Evolutionary conservation across 2,113 vertebrate species (phyloP).

Genomic region (Charadrius vociferus): DNA sequence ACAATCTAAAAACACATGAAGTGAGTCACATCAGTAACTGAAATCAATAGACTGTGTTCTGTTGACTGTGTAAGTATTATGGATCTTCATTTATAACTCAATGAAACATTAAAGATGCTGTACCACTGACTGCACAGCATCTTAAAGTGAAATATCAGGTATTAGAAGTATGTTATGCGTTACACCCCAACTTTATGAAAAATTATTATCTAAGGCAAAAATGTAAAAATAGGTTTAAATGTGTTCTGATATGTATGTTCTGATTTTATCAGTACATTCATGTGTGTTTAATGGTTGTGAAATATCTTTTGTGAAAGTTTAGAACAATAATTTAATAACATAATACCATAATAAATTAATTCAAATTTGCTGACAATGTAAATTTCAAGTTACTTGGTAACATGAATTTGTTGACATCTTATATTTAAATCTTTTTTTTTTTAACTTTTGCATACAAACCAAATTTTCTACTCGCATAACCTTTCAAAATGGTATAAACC

Average conservation of each 20-base stretch:
- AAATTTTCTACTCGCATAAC: neutral
- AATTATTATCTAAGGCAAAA: neutral
- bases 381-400: neutral
- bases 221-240: neutral
- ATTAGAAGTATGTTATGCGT: neutral
- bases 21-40: neutral
- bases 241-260: neutral
- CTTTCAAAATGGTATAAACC: neutral
- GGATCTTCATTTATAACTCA: neutral
- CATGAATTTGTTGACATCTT: neutral
- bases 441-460: neutral
- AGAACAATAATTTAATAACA: neutral
- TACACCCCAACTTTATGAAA: neutral
- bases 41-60: neutral
- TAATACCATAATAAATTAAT: neutral
- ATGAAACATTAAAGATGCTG: neutral
- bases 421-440: neutral
- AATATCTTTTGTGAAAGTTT: neutral
- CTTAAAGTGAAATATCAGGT: neutral
- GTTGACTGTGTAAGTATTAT: neutral
- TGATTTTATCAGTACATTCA: neutral
- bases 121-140: neutral
- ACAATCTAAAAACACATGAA: neutral
- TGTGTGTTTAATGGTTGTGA: neutral
- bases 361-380: neutral